Evolutionary conservation across 2,888 invertebrate species (phyloP), one percentile per base, ranked within the genome.

Genomic region (Plebejus anna): DNA sequence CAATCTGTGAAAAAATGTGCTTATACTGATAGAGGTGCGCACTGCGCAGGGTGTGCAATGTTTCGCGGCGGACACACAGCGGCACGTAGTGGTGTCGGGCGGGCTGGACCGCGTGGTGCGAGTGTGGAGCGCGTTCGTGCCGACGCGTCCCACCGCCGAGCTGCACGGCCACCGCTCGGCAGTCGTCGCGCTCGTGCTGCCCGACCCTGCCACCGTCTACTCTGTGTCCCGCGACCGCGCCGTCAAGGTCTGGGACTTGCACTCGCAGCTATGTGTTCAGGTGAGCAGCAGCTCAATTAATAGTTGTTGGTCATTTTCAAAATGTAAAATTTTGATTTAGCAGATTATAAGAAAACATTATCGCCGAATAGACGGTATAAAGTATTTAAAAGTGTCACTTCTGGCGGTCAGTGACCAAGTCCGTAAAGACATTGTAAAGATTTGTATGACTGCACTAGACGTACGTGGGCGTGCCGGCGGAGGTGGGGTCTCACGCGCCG

Each of bases 121-220:
- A 59, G 91, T 97, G 76, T 98, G 97, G 97, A 97, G 97, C 88
- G 95, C 97, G 0, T 97, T 97, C 85, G 95, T 97, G n/a, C 95
- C 96, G 1, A 89, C 91, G 75, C 95, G 96, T 83, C 95, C 97
- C 0, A 95, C 91, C 70, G 94, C 94, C 11, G 88, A 95, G 16
- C 91, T 97, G 57, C 76, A 82, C 57, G 97, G 97, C 0, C 97
- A 97, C 86, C 96, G 95, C 83, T 94, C 96, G 1, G 95, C 96
- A 13, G 94, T 98, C 80, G 94, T 95, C 28, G 94, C 95, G 76
- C 87, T 97, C 70, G 94, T 96, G 79, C 91, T 97, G 77, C 96
- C 97, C 89, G 94, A 96, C 79, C 86, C 87, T 22, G 96, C 95
- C 5, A 95, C 95, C 70, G 90, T 97, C 55, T 96, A 97, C 85